Evolutionary conservation across 2,888 invertebrate species (phyloP).

Genomic region (Epinotia bilunana): DNA sequence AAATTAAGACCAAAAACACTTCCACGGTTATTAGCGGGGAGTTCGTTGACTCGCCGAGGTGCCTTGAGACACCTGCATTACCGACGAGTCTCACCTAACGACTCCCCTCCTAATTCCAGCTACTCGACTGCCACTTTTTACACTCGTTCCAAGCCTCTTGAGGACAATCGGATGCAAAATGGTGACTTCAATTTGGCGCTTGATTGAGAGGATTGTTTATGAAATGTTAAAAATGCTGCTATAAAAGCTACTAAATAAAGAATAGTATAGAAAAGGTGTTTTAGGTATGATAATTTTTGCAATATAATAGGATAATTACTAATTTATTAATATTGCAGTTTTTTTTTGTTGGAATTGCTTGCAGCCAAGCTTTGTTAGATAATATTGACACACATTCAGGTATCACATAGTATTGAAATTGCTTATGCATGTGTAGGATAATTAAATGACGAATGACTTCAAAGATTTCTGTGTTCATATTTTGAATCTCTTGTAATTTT

Average conservation of each 20-base stretch:
- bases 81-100: constrained; percentile 54
- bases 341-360: too few species aligned
- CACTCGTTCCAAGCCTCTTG: constrained; percentile 69
- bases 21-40: constrained; percentile 37
- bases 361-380: too few species aligned
- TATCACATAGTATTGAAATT: too few species aligned
- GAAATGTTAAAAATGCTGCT: constrained; percentile 13
- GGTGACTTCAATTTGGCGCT: constrained; percentile 61
- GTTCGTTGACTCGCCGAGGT: constrained; percentile 49
- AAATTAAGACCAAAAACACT: constrained; percentile 40
- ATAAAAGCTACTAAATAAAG: not conserved
- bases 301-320: not conserved
- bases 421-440: too few species aligned
- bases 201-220: constrained; percentile 39
- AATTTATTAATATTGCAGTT: too few species aligned
- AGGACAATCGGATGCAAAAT: constrained; percentile 70
- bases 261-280: not conserved
- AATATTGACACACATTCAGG: too few species aligned
- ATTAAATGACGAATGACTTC: too few species aligned
- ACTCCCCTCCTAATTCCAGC: constrained; percentile 70
- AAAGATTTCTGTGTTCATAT: not conserved
- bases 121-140: constrained; percentile 71
- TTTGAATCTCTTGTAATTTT: not conserved
- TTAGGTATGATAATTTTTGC: not conserved
- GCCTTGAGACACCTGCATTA: constrained; percentile 62